Percentiles rank a stretch among this genome's conserved stretches.
Evolutionary conservation across 2,113 vertebrate genomes (phyloP).

Genomic region (Bubalus kerabau): DNA sequence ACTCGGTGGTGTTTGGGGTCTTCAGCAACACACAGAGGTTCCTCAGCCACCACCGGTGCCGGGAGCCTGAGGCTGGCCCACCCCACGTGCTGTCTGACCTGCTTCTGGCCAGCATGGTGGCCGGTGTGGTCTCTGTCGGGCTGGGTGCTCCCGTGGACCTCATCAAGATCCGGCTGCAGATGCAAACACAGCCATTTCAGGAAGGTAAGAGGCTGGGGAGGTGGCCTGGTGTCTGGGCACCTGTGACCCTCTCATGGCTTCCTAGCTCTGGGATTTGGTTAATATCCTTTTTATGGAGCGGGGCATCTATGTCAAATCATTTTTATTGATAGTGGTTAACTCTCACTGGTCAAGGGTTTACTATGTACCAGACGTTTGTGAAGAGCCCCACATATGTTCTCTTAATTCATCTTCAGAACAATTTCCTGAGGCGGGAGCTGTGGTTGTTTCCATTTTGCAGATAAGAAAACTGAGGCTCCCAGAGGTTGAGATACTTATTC

Average conservation of each 20-base stretch:
- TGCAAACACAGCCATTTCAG: slow-evolving; percentile 87
- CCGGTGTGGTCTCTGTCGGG: slow-evolving; percentile 87
- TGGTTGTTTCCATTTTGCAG: background rate
- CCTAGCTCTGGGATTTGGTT: background rate
- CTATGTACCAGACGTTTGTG: rapidly evolving
- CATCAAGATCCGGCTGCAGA: slow-evolving; percentile 96
- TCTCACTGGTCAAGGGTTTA: background rate
- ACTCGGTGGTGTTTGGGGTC: slow-evolving; percentile 92
- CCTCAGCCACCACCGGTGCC: slow-evolving; percentile 83
- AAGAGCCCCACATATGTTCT: background rate
- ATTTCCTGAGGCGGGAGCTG: background rate
- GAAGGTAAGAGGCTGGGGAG: slow-evolving; percentile 80
- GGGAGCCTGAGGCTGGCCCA: slow-evolving; percentile 52
- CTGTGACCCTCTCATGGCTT: background rate
- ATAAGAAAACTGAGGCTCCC: background rate
- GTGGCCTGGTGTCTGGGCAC: background rate
- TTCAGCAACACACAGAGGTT: slow-evolving; percentile 90
- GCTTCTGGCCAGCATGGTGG: slow-evolving; percentile 87
- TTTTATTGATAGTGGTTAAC: background rate
- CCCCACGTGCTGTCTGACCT: slow-evolving; percentile 80
- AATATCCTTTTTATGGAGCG: background rate
- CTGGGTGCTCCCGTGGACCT: slow-evolving; percentile 93
- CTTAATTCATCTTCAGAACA: background rate
- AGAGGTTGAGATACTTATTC: background rate
- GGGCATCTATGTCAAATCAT: background rate